Conservation (phyloP, 2,797 vertebrate species). For the Lepidocolaptes lacrymiger region DNA sequence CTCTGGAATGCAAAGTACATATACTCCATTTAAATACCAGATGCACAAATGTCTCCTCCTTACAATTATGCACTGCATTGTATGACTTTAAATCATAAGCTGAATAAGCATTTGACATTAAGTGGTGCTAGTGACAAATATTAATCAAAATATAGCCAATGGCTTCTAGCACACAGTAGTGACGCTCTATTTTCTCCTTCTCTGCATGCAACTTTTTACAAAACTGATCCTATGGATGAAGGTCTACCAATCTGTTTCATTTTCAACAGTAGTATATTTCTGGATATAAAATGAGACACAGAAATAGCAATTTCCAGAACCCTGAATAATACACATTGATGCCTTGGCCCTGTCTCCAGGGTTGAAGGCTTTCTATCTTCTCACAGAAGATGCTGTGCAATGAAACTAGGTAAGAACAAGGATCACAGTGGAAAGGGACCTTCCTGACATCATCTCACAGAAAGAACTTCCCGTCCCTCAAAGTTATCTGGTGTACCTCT, state of each 20-base stretch:
- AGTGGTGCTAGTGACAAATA: conserved; percentile 59
- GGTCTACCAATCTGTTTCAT: neutral
- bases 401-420: neutral
- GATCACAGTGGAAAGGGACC: neutral
- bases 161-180: neutral
- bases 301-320: neutral
- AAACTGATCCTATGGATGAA: neutral
- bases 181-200: neutral
- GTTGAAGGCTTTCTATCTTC: neutral
- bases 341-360: neutral
- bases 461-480: neutral
- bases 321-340: neutral
- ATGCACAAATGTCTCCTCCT: conserved; percentile 42
- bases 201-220: neutral
- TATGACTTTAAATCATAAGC: conserved; percentile 50
- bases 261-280: neutral
- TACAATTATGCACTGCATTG: conserved; percentile 14
- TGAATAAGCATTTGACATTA: conserved; percentile 59
- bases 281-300: neutral
- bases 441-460: neutral
- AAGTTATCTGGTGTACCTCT: neutral
- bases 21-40: conserved; percentile 53
- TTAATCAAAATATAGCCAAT: conserved; percentile 51
- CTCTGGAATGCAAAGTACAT: conserved; percentile 57
- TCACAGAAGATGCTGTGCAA: neutral